A percentile compares a stretch with the other conserved stretches of the same genome.
phyloP scores from a whole-genome alignment of 2,113 vertebrate species.

The Anolis sagrei region DNA sequence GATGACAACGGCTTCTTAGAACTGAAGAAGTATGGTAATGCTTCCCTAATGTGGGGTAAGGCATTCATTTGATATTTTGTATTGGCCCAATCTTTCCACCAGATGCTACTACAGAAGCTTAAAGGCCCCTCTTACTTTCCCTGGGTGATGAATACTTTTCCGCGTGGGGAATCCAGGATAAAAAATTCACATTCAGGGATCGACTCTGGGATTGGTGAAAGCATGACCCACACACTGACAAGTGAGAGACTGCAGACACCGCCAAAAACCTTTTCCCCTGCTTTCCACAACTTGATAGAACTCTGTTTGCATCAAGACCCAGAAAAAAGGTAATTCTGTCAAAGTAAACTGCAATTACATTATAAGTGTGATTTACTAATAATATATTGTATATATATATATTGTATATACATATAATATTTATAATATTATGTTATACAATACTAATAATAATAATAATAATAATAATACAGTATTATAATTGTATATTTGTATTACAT shows the following conservation, averaged over 20 bases:
- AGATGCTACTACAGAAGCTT: conserved; percentile 98
- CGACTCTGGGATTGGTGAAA: conserved; percentile 95
- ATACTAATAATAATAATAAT: no score
- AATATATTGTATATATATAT: no score
- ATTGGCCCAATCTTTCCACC: conserved; percentile 32
- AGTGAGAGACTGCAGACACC: conserved; percentile 88
- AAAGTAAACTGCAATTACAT: not conserved
- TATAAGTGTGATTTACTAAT: no score
- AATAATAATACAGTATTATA: no score
- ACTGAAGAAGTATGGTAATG: no score
- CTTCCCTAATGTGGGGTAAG: not conserved
- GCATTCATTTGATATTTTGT: not conserved
- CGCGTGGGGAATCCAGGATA: conserved; percentile 85
- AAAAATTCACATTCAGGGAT: conserved; percentile 92
- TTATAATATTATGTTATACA: no score
- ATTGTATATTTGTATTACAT: no score
- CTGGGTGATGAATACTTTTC: conserved; percentile 83
- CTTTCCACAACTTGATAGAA: conserved; percentile 91
- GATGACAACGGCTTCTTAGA: no score
- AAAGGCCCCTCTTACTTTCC: conserved; percentile 88
- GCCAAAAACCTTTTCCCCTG: conserved; percentile 91
- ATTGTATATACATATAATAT: no score
- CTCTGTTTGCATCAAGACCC: conserved; percentile 95
- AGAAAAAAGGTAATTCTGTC: conserved; percentile 82
- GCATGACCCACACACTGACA: conserved; percentile 84